Evolutionary conservation across 92 coral and sea anemone species (phyloP).

Genomic region (Porites rus): DNA sequence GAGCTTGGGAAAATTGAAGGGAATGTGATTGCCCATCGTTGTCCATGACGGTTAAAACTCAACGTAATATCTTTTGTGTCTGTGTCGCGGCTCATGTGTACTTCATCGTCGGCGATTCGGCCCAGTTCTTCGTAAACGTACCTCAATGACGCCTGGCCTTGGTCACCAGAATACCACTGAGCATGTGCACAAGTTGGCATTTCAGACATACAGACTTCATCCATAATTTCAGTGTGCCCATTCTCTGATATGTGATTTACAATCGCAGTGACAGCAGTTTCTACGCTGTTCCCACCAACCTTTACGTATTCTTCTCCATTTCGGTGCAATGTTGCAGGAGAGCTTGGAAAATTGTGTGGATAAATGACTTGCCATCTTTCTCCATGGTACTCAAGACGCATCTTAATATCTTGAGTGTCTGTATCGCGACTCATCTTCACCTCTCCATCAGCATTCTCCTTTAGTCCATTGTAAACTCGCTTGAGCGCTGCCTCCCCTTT

Average conservation of each 20-base stretch:
- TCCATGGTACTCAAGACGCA: constrained; percentile 15
- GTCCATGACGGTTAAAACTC: constrained; percentile 7
- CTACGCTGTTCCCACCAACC: not conserved
- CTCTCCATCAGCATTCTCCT: constrained; percentile 11
- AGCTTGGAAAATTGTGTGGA: constrained; percentile 38
- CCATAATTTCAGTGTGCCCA: not conserved
- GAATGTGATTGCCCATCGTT: constrained; percentile 40
- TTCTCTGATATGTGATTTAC: not conserved
- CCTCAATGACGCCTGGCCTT: constrained; percentile 31
- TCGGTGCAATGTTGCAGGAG: constrained; percentile 10
- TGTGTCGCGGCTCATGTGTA: constrained; percentile 42
- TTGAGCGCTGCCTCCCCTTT: constrained; percentile 32
- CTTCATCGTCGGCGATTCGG: constrained; percentile 9
- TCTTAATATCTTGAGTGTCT: constrained; percentile 47
- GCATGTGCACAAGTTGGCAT: not conserved
- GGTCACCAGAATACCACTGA: constrained; percentile 54
- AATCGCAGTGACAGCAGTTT: not conserved
- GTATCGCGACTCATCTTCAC: constrained; percentile 44
- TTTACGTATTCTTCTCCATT: not conserved
- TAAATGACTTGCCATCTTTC: constrained; percentile 42
- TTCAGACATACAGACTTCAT: not conserved
- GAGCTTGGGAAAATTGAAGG: constrained; percentile 43
- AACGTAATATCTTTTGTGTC: constrained; percentile 46
- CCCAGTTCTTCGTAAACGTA: constrained; percentile 20
- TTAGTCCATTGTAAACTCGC: constrained; percentile 18